Base-by-base conservation (phyloP, 2,888 invertebrate genomes). In the Himalopsyche kuldschensis region DNA sequence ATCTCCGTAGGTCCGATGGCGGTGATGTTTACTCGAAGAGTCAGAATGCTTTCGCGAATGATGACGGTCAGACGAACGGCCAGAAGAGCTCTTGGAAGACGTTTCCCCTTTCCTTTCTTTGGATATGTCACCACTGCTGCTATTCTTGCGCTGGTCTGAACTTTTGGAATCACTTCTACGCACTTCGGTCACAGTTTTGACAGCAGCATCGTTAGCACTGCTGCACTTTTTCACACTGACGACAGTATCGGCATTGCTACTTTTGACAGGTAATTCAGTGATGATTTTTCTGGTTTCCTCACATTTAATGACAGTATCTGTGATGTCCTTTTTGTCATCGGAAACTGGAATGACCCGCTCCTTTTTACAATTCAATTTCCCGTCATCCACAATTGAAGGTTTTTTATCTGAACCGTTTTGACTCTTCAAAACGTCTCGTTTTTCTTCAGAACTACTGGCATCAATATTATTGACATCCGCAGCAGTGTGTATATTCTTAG, bases 41-140 rank as follows among this genome's bases (percentile, higher is more conserved):
- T 85, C 84, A 3, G 84, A 85, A 41, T 84, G 84, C 48, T 82
- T 82, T 55, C 80, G 75, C 8, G 85, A 82, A 31, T 81, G 79
- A 24, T 82, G 82, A 30, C 82, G 63, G 8, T 85, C 85, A n/a
- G 84, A 84, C 6, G 84, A 84, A 30, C 84, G 85, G 48, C 82
- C 80, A 8, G 85, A 85, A 11, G 82, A 82, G 20, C 78, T 82
- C 41, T 85, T 85, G 11, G 83, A 81, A 17, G 81, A 78, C 4
- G 77, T 35, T n/a, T 81, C n/a, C n/a, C n/a, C 81, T 69, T 69
- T 69, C 10, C 63, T 48, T 1, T 77, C 27, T 82, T 84, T 84
- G n/a, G 82, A 47, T 1, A 35, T 17, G 4, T 82, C 82, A 41
- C 69, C 41, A 11, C 75, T 48, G 30, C 69, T 4, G 30, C 24